phyloP scores from a whole-genome alignment of 2,888 invertebrate genomes.

The Chirona hameri region DNA sequence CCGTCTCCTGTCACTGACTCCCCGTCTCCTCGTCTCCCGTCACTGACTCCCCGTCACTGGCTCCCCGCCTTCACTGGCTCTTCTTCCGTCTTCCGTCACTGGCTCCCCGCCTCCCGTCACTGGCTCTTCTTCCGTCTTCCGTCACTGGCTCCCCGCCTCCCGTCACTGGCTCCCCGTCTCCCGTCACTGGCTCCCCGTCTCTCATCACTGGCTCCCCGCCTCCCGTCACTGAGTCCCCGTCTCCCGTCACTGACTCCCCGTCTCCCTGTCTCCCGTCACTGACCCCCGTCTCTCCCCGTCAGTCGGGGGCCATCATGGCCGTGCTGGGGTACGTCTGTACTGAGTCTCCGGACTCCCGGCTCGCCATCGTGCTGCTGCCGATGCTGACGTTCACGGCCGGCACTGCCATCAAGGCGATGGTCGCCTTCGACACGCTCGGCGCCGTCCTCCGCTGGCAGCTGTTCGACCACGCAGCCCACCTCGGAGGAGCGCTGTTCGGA shows the following conservation, averaged over 20 bases:
- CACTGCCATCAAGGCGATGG: constrained; percentile 74
- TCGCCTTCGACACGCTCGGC: constrained; percentile 79
- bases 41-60: not conserved
- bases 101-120: too few relatives aligned
- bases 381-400: constrained; percentile 84
- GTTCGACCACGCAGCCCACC: constrained; percentile 98
- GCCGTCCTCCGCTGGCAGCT: constrained; percentile 80
- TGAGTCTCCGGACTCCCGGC: constrained; percentile 79
- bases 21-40: too few relatives aligned
- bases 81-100: too few relatives aligned
- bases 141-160: too few relatives aligned
- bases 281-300: constrained; percentile 42
- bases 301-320: constrained; percentile 95
- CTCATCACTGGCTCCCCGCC: too few relatives aligned
- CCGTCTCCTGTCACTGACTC: too few relatives aligned
- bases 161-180: too few relatives aligned
- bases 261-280: not conserved
- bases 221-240: too few relatives aligned
- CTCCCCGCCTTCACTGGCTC: too few relatives aligned
- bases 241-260: too few relatives aligned
- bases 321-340: constrained; percentile 81
- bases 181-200: too few relatives aligned
- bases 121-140: too few relatives aligned
- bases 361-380: constrained; percentile 86
- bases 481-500: constrained; percentile 89